Evolutionary conservation across 2,797 vertebrate species (phyloP).

Genomic region (Martes flavigula): DNA sequence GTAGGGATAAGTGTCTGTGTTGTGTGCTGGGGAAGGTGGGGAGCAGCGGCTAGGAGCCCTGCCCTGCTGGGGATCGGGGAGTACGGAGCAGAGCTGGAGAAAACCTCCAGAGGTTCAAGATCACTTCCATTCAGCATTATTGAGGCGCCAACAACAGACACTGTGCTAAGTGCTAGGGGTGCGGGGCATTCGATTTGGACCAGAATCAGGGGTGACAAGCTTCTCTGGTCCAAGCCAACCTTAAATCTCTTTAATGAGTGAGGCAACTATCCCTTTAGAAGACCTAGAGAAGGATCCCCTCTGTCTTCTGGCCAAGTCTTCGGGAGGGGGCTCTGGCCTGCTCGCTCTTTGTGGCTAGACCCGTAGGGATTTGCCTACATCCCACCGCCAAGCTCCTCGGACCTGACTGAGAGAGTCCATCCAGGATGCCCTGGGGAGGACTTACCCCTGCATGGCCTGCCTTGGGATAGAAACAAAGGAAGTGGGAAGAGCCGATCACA

Average conservation of each 20-base stretch:
- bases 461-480: not conserved
- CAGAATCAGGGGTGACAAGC: not conserved
- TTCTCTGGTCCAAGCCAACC: not conserved
- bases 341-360: not conserved
- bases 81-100: not conserved
- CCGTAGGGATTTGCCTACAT: too few species aligned
- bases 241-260: not conserved
- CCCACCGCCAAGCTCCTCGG: not conserved
- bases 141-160: not conserved
- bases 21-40: not conserved
- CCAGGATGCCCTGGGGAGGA: not conserved
- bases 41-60: not conserved
- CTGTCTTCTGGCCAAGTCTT: not conserved
- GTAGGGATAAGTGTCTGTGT: rapidly evolving
- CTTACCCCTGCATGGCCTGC: too few species aligned
- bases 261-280: not conserved
- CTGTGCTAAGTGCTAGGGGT: not conserved
- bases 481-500: not conserved
- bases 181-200: rapidly evolving
- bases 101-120: not conserved
- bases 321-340: not conserved
- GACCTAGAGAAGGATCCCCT: not conserved
- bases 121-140: not conserved
- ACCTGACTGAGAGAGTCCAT: not conserved
- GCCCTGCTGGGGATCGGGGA: rapidly evolving